A percentile compares a stretch with the other conserved stretches of the same genome.
Conservation (phyloP, 2,113 vertebrate genomes). For the Procavia capensis region DNA sequence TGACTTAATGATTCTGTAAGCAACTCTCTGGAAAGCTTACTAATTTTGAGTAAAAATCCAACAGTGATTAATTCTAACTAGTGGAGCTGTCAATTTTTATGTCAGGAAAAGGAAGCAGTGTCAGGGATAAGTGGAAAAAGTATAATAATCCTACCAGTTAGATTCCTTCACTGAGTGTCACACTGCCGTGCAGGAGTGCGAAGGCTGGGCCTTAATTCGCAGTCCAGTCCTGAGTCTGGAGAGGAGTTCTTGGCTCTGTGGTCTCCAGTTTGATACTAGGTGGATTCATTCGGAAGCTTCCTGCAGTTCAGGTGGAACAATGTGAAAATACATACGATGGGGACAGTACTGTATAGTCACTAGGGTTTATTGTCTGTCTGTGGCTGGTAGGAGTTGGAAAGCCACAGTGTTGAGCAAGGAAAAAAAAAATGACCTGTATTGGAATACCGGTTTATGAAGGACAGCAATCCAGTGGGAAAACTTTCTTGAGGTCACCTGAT, state of each 20-base stretch:
- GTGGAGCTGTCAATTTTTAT: slow-evolving; percentile 29
- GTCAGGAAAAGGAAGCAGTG: not conserved
- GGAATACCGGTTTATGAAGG: slow-evolving; percentile 25
- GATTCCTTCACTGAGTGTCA: not conserved
- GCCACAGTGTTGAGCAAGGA: not conserved
- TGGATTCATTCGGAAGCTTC: slow-evolving; percentile 1
- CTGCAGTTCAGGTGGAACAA: not conserved
- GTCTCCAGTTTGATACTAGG: not conserved
- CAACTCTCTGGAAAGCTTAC: not conserved
- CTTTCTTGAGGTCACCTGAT: not conserved
- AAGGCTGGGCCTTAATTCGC: not conserved
- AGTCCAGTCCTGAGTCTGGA: not conserved
- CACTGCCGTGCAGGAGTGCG: not conserved
- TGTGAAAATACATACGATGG: not conserved
- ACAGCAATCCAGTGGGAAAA: not conserved
- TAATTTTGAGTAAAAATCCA: slow-evolving; percentile 31
- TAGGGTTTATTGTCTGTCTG: not conserved
- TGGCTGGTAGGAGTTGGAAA: slow-evolving; percentile 32
- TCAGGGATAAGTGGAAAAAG: slow-evolving; percentile 29
- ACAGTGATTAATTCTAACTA: slow-evolving; percentile 32
- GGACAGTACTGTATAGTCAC: slow-evolving; percentile 40
- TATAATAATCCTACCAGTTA: not conserved
- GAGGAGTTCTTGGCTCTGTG: slow-evolving; percentile 4
- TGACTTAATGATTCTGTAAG: slow-evolving; percentile 38
- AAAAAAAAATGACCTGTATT: not conserved